Evolutionary conservation across 2,888 invertebrate genomes (phyloP), one percentile per base, ranked within the genome.

Genomic region (Calameuta pallipes): DNA sequence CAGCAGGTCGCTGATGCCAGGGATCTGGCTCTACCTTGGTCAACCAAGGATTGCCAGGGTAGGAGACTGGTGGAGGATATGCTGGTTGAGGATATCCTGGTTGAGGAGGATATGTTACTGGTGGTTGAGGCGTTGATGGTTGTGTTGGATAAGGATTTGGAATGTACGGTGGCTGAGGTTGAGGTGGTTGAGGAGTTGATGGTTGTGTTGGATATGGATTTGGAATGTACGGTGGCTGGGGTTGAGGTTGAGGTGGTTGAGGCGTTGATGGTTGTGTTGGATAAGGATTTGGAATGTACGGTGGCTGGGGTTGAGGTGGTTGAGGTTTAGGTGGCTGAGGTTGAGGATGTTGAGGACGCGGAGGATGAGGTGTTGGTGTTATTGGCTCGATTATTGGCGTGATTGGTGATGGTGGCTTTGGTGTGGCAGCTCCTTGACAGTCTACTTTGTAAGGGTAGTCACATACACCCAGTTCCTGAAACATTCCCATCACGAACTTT

Each of bases 361-460:
- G 81, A 78, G 23, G 79, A 70, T 35, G 80, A 71, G 6, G 80
- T 76, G 36, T 36, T 36, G 12, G 78, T 71, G 70, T 70, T 33
- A 33, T 33, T 15, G 70, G 70, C 30, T 30, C 31, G 41, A 41
- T 15, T 41, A 41, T 41, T 15, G 41, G 41, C 15, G 41, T 41
- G 0, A 41, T 4, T 31, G 73, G 70, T 31, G 86, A 79, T 68
- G 86, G 78, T 83, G 83, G 75, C 0, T 77, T 78, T 0, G 91
- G 85, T 15, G 89, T 88, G 11, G 87, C 86, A 37, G 89, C 85
- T 12, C 92, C 92, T 81, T 90, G 91, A 84, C 95, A 95, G 85
- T 94, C 93, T 0, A 95, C 95, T 77, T 93, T 92, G 74, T 93
- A 90, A 0, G 93, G 92, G 83, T 94, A 95, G 87, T 95, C 95